phyloP scores from a whole-genome alignment of 2,113 vertebrate species.

The Egretta garzetta region DNA sequence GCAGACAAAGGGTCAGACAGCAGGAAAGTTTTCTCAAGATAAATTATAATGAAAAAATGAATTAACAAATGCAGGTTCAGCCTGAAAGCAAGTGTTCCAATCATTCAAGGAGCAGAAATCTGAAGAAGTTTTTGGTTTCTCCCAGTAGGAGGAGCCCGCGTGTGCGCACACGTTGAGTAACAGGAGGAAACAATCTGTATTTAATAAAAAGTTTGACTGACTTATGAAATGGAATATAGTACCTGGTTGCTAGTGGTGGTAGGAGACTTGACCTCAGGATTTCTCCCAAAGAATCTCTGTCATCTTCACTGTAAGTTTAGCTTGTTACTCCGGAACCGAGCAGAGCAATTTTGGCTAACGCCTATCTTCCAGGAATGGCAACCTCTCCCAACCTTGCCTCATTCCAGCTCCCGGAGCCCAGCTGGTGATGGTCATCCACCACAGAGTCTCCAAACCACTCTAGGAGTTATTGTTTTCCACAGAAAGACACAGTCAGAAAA shows the following conservation, averaged over 20 bases:
- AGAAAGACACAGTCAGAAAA: neutral
- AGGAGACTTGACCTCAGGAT: neutral
- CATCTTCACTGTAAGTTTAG: neutral
- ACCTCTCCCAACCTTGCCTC: fast-evolving
- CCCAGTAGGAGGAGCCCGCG: neutral
- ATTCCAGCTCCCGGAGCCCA: neutral
- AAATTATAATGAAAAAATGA: neutral
- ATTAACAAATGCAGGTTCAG: neutral
- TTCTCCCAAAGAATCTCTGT: neutral
- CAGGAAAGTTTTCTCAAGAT: neutral
- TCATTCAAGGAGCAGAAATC: neutral
- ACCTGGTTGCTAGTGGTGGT: fast-evolving
- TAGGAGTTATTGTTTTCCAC: neutral
- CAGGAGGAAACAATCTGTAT: neutral
- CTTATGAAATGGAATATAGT: neutral
- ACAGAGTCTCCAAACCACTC: fast-evolving
- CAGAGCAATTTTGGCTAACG: neutral
- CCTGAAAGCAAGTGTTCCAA: neutral
- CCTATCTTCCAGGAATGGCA: neutral
- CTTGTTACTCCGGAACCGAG: neutral
- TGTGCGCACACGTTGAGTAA: fast-evolving
- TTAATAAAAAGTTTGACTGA: neutral
- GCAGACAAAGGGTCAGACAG: neutral
- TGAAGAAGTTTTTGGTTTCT: neutral
- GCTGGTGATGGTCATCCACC: neutral